Conservation (phyloP, 1,140 invertebrate genomes). For the Saccostrea echinata region DNA sequence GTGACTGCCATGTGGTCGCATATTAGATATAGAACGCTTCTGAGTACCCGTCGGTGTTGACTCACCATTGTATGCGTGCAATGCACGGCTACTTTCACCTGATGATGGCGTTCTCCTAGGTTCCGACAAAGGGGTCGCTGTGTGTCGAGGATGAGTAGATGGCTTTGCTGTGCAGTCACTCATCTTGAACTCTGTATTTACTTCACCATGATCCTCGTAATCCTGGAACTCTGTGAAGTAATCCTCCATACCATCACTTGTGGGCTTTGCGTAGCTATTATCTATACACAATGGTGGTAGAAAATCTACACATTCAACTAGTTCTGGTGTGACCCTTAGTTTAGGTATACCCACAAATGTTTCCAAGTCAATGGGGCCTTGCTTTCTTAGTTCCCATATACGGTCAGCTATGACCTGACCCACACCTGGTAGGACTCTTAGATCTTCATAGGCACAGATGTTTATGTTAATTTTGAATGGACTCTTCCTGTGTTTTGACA, state of each 20-base stretch:
- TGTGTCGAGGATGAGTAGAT: background rate
- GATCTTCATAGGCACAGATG: no score
- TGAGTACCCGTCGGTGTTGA: background rate
- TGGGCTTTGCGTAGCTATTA: background rate
- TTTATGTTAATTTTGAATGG: no score
- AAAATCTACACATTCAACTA: background rate
- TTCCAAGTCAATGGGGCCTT: background rate
- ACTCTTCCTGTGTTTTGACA: no score
- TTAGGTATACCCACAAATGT: constrained; percentile 5
- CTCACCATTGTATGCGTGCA: background rate
- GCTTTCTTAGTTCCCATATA: background rate
- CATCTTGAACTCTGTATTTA: no score
- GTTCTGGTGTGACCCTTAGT: background rate
- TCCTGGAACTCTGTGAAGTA: background rate
- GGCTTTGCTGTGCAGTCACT: no score
- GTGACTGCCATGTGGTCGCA: background rate
- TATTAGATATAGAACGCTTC: background rate
- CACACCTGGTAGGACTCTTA: background rate
- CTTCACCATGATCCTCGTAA: background rate
- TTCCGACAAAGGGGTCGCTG: background rate
- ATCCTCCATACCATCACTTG: background rate
- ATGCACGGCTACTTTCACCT: background rate
- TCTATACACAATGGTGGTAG: background rate
- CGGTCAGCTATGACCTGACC: background rate
- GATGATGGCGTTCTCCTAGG: background rate